Percentiles rank a stretch among this genome's conserved stretches.
Evolutionary conservation across 2,113 vertebrate genomes (phyloP).

Genomic region (Cariama cristata): DNA sequence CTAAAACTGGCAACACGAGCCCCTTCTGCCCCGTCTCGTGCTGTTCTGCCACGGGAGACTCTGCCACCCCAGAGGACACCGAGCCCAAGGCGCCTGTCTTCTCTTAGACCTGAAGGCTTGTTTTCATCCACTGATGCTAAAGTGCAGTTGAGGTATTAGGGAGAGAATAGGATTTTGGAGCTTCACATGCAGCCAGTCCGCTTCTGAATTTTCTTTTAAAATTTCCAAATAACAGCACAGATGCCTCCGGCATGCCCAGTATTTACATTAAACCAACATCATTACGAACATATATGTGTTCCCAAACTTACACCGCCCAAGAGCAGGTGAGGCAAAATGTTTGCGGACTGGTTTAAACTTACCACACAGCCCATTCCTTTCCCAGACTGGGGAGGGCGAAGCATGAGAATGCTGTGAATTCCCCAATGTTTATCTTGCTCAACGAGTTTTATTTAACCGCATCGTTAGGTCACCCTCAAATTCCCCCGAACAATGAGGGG

Average conservation of each 20-base stretch:
- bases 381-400: conserved; percentile 53
- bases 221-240: conserved; percentile 1
- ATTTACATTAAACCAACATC: conserved; percentile 30
- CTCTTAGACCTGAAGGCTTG: neutral
- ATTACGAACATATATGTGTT: neutral
- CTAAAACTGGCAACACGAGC: neutral
- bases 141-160: neutral
- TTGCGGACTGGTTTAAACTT: conserved; percentile 58
- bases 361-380: conserved; percentile 57
- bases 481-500: conserved; percentile 74
- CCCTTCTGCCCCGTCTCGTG: fast-evolving
- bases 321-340: conserved; percentile 62
- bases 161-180: neutral
- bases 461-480: conserved; percentile 77
- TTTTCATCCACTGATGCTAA: neutral
- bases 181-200: neutral
- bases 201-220: neutral
- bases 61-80: fast-evolving
- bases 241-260: neutral
- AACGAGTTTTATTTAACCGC: conserved; percentile 73
- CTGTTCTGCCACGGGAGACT: neutral
- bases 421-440: conserved; percentile 74
- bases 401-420: conserved; percentile 68
- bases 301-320: conserved; percentile 19
- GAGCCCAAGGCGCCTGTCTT: neutral